These are phyloP conservation scores for Antechinus stuartii DNA, from an alignment of 2,113 vertebrate species.

Conservation along the genomic window DNA sequence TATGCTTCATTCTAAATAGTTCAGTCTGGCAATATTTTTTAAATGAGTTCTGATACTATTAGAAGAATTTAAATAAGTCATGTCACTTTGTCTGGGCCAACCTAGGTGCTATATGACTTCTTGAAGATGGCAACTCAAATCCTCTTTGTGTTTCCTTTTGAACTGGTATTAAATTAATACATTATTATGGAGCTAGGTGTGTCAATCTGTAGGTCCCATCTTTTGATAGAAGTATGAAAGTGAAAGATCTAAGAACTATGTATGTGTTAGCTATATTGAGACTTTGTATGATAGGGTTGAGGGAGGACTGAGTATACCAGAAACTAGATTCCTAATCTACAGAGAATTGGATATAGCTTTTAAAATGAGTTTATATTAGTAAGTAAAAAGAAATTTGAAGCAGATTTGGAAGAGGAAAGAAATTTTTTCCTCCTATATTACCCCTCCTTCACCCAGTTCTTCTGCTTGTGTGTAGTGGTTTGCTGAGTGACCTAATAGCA, in stretches of 20 bases:
- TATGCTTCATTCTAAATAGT: conserved; percentile 13
- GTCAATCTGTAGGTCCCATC: conserved; percentile 58
- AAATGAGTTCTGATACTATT: conserved; percentile 27
- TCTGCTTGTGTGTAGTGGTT: conserved; percentile 17
- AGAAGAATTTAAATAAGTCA: conserved; percentile 35
- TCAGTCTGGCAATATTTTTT: conserved; percentile 4
- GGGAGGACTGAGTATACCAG: neutral
- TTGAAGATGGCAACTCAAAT: conserved; percentile 44
- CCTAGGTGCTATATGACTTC: conserved; percentile 28
- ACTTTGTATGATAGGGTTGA: neutral
- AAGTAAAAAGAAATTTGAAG: conserved; percentile 41
- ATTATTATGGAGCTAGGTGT: conserved; percentile 63
- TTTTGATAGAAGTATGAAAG: conserved; percentile 1
- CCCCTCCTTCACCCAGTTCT: neutral
- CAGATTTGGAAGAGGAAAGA: neutral
- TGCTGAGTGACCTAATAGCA: conserved; percentile 12
- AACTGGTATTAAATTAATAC: neutral
- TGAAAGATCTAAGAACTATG: neutral
- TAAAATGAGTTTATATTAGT: conserved; percentile 23
- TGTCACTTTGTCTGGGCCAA: conserved; percentile 49
- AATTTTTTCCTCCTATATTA: neutral
- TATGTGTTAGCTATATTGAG: neutral
- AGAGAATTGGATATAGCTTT: neutral
- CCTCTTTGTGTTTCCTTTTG: conserved; percentile 46
- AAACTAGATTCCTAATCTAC: conserved; percentile 13